A percentile compares a stretch with the other conserved stretches of the same genome.
Evolutionary conservation across 2,888 invertebrate species (phyloP).

Genomic region (Thymelicus sylvestris): DNA sequence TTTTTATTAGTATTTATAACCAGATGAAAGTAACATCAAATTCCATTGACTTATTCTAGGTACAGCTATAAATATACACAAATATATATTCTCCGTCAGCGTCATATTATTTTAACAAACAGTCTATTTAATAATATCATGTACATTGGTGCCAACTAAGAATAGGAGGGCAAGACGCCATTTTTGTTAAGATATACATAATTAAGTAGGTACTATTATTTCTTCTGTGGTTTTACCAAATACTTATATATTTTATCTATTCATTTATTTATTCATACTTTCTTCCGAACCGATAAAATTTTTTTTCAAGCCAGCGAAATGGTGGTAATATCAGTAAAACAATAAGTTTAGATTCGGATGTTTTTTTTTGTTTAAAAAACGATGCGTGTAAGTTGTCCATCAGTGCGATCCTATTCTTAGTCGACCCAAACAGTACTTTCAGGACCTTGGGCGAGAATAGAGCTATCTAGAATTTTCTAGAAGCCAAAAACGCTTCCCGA

Average conservation of each 20-base stretch:
- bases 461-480: slow-evolving; percentile 1
- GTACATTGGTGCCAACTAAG: neutral
- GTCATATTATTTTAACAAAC: slow-evolving; percentile 17
- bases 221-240: no score
- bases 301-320: no score
- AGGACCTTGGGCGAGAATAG: neutral
- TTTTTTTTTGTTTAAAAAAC: neutral
- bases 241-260: no score
- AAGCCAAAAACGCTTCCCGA: neutral
- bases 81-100: slow-evolving; percentile 28
- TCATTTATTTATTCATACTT: no score
- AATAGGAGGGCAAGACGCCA: neutral
- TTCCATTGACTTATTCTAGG: slow-evolving; percentile 24
- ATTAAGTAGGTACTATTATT: no score
- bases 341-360: no score
- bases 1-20: slow-evolving; percentile 16
- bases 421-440: neutral
- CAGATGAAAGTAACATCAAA: slow-evolving; percentile 20
- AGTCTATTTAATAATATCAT: slow-evolving; percentile 31
- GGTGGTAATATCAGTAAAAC: no score
- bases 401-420: slow-evolving; percentile 2
- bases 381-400: neutral
- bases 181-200: no score
- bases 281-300: no score
- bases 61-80: slow-evolving; percentile 30